Percentiles rank a stretch among this genome's conserved stretches.
These are phyloP conservation scores for Zeus faber DNA, from an alignment of 2,113 vertebrate genomes.

Conservation along the genomic window DNA sequence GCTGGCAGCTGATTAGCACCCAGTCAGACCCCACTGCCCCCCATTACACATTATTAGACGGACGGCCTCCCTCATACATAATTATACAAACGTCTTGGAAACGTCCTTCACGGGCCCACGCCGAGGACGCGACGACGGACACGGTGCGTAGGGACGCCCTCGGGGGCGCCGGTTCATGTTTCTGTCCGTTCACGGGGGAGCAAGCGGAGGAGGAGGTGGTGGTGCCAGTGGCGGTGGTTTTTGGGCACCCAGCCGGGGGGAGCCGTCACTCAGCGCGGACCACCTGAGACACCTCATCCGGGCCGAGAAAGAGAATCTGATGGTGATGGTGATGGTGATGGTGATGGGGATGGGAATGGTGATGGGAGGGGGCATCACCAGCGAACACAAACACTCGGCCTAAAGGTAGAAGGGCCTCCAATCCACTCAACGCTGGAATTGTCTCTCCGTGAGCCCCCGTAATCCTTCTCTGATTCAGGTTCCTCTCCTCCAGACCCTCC, in stretches of 20 bases:
- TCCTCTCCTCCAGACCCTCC: no score
- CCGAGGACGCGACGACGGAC: conserved; percentile 15
- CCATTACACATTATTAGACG: conserved; percentile 40
- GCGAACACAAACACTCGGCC: neutral
- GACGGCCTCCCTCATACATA: conserved; percentile 35
- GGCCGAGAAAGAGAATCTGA: no score
- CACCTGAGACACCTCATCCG: no score
- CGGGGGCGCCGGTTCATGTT: neutral
- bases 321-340: no score
- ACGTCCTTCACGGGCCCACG: conserved; percentile 53
- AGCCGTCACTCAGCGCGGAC: no score
- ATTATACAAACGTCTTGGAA: conserved; percentile 36
- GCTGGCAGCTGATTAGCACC: conserved; percentile 60
- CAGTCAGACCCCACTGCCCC: conserved; percentile 36
- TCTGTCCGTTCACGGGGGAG: neutral
- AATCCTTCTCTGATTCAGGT: conserved; percentile 48
- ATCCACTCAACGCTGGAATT: conserved; percentile 6
- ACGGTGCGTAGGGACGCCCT: neutral
- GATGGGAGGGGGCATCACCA: no score
- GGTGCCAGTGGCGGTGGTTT: no score
- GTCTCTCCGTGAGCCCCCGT: conserved; percentile 33
- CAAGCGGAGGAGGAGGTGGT: no score
- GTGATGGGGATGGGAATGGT: no score
- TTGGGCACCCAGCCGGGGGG: no score
- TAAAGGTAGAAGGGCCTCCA: conserved; percentile 9